Conservation (phyloP, 2,888 invertebrate species). For the Dromius quadrimaculatus region DNA sequence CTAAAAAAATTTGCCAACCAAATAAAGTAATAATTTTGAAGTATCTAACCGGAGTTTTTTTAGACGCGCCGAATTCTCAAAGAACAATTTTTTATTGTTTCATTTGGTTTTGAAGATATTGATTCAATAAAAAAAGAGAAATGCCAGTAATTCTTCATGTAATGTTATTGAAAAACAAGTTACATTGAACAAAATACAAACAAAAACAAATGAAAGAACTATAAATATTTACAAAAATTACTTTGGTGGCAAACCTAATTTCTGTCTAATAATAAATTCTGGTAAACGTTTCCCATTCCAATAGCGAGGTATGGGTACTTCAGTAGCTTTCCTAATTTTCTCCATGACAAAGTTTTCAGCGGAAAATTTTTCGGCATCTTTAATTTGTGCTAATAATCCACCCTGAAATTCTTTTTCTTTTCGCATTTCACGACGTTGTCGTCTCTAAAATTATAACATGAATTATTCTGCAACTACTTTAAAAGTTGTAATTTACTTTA, state of each 20-base stretch:
- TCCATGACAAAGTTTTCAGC: constrained; percentile 79
- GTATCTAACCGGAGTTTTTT: not conserved
- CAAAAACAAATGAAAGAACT: no score
- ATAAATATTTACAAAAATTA: constrained; percentile 33
- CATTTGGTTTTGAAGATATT: no score
- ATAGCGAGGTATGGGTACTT: constrained; percentile 71
- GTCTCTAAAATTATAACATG: constrained; percentile 67
- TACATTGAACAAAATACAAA: no score
- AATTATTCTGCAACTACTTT: constrained; percentile 29
- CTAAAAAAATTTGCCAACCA: not conserved
- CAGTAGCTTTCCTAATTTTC: constrained; percentile 73
- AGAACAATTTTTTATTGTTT: no score
- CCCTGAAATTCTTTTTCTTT: constrained; percentile 86
- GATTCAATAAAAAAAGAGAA: no score
- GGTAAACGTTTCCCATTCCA: constrained; percentile 76
- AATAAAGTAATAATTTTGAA: not conserved
- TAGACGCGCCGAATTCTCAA: no score
- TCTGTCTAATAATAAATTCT: constrained; percentile 75
- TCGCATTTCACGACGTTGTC: constrained; percentile 76
- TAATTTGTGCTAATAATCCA: constrained; percentile 75
- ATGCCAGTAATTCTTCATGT: no score
- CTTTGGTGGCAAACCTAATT: constrained; percentile 69
- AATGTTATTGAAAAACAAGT: no score
- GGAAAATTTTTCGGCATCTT: constrained; percentile 80
- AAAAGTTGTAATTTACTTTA: constrained; percentile 66